phyloP scores from a whole-genome alignment of 1,140 invertebrate genomes.

The Drosophila punjabiensis region DNA sequence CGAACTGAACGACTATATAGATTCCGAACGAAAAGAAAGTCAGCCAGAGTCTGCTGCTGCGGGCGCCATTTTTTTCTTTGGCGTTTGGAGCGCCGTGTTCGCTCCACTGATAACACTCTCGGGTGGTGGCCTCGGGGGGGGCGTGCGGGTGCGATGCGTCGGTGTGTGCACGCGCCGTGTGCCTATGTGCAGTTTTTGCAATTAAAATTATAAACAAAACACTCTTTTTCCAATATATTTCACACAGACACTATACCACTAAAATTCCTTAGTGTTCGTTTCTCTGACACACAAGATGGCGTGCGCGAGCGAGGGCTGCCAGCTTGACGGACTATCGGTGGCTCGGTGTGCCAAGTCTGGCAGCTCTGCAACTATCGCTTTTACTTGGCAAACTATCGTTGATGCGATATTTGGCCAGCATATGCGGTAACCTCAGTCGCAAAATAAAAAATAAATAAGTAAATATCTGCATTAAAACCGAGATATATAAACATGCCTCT shows the following conservation, averaged over 20 bases:
- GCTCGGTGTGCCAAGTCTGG: neutral
- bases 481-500: conserved; percentile 59
- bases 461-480: conserved; percentile 15
- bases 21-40: conserved; percentile 74
- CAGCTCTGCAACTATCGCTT: conserved; percentile 10
- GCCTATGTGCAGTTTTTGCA: conserved; percentile 78
- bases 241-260: conserved; percentile 79
- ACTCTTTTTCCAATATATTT: conserved; percentile 80
- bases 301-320: conserved; percentile 23
- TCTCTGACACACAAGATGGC: conserved; percentile 54
- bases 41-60: conserved; percentile 74
- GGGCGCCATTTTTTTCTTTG: conserved; percentile 83
- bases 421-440: conserved; percentile 11
- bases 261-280: conserved; percentile 79
- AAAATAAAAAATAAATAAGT: neutral
- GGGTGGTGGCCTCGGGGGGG: conserved; percentile 31
- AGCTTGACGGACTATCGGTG: neutral
- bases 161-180: conserved; percentile 70
- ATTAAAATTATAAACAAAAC: conserved; percentile 83
- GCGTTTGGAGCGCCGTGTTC: conserved; percentile 47
- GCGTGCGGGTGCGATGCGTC: conserved; percentile 45
- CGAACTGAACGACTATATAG: conserved; percentile 56
- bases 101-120: conserved; percentile 77
- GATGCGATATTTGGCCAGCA: neutral
- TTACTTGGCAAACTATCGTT: conserved; percentile 1